Percentiles rank a stretch among this genome's conserved stretches.
These are phyloP conservation scores for Papilio aristodemus DNA, from an alignment of 1,140 invertebrate species.

Conservation along the genomic window DNA sequence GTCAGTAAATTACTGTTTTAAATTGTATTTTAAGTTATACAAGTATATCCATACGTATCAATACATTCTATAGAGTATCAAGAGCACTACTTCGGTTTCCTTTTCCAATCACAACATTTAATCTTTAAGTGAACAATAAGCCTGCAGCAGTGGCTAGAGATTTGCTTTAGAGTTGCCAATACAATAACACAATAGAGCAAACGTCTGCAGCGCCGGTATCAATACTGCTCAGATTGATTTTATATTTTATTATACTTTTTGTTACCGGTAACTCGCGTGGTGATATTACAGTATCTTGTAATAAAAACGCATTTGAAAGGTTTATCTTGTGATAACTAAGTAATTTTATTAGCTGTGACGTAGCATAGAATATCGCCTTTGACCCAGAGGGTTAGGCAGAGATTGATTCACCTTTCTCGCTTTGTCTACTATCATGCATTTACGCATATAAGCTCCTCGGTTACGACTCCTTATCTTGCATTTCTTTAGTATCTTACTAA, in stretches of 20 bases:
- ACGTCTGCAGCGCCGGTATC: neutral
- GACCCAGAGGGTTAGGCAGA: too few relatives aligned
- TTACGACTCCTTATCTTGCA: too few relatives aligned
- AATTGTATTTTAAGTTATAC: neutral
- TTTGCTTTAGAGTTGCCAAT: constrained; percentile 9
- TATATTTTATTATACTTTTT: neutral
- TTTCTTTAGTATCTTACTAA: too few relatives aligned
- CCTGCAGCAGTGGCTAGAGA: neutral
- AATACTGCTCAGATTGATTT: neutral
- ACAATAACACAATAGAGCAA: neutral
- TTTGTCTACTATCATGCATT: too few relatives aligned
- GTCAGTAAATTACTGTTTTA: neutral
- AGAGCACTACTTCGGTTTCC: neutral
- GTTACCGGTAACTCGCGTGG: neutral
- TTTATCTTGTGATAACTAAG: neutral
- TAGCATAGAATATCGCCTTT: too few relatives aligned
- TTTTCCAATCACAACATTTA: constrained; percentile 19
- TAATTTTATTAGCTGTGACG: too few relatives aligned
- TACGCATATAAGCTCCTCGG: too few relatives aligned
- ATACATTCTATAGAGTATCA: neutral
- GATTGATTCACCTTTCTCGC: too few relatives aligned
- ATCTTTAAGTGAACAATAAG: constrained; percentile 22
- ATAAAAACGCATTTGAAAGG: neutral
- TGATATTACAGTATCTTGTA: too few relatives aligned
- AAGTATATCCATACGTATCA: too few relatives aligned